Conservation (phyloP, 2,797 vertebrate species). For the Tokudaia muenninki region DNA sequence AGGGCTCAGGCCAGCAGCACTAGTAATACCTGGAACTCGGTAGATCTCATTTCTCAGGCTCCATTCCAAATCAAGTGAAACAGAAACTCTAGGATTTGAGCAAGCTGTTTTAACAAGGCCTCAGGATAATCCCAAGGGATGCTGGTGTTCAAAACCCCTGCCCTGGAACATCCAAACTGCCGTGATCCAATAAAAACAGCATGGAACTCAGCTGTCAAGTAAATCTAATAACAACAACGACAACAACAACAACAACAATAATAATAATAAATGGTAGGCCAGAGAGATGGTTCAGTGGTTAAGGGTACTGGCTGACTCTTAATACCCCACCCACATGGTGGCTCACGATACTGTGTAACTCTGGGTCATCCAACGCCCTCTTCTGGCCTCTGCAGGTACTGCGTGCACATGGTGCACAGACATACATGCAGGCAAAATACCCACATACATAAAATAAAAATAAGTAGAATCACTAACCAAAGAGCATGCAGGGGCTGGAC, state of each 20-base stretch:
- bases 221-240: neutral
- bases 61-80: neutral
- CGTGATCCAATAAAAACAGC: slow-evolving; percentile 12
- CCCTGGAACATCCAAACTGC: neutral
- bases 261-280: too few species aligned
- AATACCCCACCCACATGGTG: too few species aligned
- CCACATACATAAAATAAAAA: neutral
- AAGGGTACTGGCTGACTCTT: neutral
- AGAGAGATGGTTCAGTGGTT: neutral
- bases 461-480: neutral
- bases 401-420: neutral
- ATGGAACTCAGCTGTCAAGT: slow-evolving; percentile 38
- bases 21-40: neutral
- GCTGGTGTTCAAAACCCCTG: neutral
- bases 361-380: neutral
- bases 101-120: slow-evolving; percentile 8
- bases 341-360: neutral
- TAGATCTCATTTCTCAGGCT: slow-evolving; percentile 22
- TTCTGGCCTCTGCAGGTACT: neutral
- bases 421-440: neutral
- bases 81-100: neutral
- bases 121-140: neutral
- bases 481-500: too few species aligned
- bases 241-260: neutral
- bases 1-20: neutral